Evolutionary conservation across 2,113 vertebrate species (phyloP), one percentile per base, ranked within the genome.

Genomic region (Alces alces): DNA sequence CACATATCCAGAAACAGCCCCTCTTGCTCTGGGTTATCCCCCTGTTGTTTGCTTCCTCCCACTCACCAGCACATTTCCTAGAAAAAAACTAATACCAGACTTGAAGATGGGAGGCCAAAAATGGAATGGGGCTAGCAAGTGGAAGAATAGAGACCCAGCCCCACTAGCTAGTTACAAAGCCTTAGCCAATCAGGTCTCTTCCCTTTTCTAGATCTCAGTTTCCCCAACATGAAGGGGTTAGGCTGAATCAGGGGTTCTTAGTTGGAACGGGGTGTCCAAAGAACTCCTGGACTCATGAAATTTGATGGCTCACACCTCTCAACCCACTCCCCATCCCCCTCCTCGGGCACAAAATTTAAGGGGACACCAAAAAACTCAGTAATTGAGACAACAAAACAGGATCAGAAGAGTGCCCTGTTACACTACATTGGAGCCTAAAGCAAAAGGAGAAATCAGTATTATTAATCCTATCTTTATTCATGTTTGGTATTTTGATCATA

Each of bases 201-300:
- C 57, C 27, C n/a, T 95, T 94, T 86, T 80, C 50, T 84, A 93
- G 61, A 89, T 61, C 83, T 97, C 55, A 57, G 39, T 80, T 96
- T 92, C 55, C 80, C 76, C 55, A 91, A 30, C 58, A 91, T 6
- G 8, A 97, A 95, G 16, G 12, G 28, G 17, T 23, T 16, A 90
- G 73, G 33, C 50, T 60, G 89, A 88, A 94, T 70, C 13, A 92
- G 11, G 47, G 39, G 27, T 64, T 91, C 86, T 89, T 91, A 91
- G 83, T 30, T 60, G n/a, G 82, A 64, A 93, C 19, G 6, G 27
- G 14, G 36, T 96, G 33, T 83, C 23, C 54, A 92, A 90, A 90
- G 64, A 76, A 85, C 15, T n/a, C 58, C 28, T 94, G n/a, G 45
- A 73, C 83, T 91, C 57, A 92, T 76, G 17, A 92, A 2, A 97